These are phyloP conservation scores for Pteropus rufus DNA, from an alignment of 2,797 vertebrate species.

Conservation along the genomic window DNA sequence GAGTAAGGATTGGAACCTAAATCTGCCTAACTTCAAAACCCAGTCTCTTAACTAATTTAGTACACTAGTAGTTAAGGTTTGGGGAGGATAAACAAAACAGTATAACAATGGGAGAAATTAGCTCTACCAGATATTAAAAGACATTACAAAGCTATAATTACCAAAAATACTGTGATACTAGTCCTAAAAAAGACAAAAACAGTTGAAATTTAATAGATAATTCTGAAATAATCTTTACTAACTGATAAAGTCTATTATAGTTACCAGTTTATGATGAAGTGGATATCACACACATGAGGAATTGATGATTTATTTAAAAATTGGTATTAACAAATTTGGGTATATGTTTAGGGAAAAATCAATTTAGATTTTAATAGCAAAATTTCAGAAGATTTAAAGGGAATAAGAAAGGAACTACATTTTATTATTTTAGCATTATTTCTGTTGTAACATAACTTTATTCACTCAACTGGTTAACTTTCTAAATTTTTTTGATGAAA, in stretches of 20 bases:
- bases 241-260: not conserved
- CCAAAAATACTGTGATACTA: not conserved
- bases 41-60: not conserved
- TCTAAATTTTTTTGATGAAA: not conserved
- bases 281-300: not conserved
- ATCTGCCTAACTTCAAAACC: not conserved
- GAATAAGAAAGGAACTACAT: not conserved
- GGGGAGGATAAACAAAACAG: not conserved
- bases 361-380: not conserved
- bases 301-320: slow-evolving; percentile 25
- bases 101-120: not conserved
- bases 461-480: not conserved
- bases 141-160: not conserved
- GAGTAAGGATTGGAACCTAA: not conserved
- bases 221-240: not conserved
- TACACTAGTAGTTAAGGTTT: not conserved
- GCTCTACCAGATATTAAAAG: not conserved
- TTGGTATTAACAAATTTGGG: not conserved
- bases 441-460: not conserved
- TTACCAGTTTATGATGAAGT: not conserved
- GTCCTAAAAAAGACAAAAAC: not conserved
- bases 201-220: not conserved
- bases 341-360: not conserved
- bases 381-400: slow-evolving; percentile 44
- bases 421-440: slow-evolving; percentile 26